phyloP scores from a whole-genome alignment of 2,113 vertebrate genomes.

The Macaca fascicularis region DNA sequence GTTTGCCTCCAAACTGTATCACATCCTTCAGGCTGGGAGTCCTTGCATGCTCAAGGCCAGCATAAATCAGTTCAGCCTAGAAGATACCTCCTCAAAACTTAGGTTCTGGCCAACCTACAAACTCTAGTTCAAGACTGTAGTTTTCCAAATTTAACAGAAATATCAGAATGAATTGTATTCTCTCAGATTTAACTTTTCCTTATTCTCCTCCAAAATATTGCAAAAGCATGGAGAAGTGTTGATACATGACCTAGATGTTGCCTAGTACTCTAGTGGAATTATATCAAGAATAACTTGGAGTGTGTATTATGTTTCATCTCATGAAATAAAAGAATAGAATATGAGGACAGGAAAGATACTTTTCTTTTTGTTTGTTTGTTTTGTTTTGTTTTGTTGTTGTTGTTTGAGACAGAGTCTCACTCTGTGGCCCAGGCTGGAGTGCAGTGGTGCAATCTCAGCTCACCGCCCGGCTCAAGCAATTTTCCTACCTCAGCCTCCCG shows the following conservation, averaged over 20 bases:
- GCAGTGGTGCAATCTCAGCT: too few relatives aligned
- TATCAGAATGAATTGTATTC: background rate
- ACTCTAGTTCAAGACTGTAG: background rate
- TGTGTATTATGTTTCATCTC: background rate
- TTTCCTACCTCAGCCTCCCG: too few relatives aligned
- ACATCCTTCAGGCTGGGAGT: background rate
- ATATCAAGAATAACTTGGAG: background rate
- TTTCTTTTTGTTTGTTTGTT: too few relatives aligned
- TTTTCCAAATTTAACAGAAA: slow-evolving; percentile 13
- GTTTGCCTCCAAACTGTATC: background rate
- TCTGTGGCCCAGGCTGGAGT: too few relatives aligned
- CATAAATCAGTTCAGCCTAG: background rate
- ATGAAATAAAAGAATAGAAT: background rate
- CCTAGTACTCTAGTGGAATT: background rate
- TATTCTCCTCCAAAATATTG: background rate
- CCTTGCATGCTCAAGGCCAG: background rate
- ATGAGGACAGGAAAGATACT: background rate
- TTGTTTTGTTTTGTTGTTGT: too few relatives aligned
- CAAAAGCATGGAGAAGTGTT: background rate
- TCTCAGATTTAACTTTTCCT: background rate
- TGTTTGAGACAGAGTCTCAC: too few relatives aligned
- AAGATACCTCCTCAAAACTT: background rate
- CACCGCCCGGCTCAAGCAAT: too few relatives aligned
- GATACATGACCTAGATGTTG: background rate
- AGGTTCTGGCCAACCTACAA: background rate